These are phyloP conservation scores for Medauroidea extradentata DNA, from an alignment of 1,140 invertebrate genomes.

Conservation along the genomic window DNA sequence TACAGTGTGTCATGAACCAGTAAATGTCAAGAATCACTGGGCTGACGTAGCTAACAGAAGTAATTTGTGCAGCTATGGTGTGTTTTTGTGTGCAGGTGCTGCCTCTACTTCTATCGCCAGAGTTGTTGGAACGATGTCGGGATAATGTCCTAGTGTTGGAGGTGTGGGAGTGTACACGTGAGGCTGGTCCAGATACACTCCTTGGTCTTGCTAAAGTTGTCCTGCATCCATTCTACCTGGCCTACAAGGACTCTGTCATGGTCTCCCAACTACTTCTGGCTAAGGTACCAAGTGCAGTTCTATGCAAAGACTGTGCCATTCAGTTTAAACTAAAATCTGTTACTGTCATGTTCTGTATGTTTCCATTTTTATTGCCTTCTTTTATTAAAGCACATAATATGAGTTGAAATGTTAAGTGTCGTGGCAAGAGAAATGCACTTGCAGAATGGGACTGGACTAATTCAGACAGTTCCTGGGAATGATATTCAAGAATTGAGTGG, in stretches of 20 bases:
- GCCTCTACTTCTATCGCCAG: slow-evolving; percentile 50
- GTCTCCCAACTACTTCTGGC: slow-evolving; percentile 46
- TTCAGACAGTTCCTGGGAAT: too few relatives aligned
- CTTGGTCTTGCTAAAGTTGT: slow-evolving; percentile 52
- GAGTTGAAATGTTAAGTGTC: too few relatives aligned
- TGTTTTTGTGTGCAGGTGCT: slow-evolving; percentile 42
- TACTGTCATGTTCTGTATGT: neutral
- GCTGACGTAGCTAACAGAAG: neutral
- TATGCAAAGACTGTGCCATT: slow-evolving; percentile 26
- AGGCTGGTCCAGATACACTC: slow-evolving; percentile 35
- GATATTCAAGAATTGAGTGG: too few relatives aligned
- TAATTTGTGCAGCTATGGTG: slow-evolving; percentile 11
- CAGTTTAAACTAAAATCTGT: neutral
- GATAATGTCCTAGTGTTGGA: slow-evolving; percentile 54
- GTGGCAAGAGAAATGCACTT: too few relatives aligned
- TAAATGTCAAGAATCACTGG: neutral
- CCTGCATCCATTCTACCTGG: slow-evolving; percentile 55
- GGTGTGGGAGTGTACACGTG: slow-evolving; percentile 43
- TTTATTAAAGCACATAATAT: neutral
- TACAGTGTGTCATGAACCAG: neutral
- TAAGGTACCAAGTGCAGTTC: slow-evolving; percentile 31
- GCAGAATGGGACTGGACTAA: too few relatives aligned
- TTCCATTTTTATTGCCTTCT: neutral
- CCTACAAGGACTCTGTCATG: slow-evolving; percentile 52
- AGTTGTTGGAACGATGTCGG: slow-evolving; percentile 50